Evolutionary conservation across 1,140 invertebrate species (phyloP), one percentile per base, ranked within the genome.

Genomic region (Drosophila sp.): DNA sequence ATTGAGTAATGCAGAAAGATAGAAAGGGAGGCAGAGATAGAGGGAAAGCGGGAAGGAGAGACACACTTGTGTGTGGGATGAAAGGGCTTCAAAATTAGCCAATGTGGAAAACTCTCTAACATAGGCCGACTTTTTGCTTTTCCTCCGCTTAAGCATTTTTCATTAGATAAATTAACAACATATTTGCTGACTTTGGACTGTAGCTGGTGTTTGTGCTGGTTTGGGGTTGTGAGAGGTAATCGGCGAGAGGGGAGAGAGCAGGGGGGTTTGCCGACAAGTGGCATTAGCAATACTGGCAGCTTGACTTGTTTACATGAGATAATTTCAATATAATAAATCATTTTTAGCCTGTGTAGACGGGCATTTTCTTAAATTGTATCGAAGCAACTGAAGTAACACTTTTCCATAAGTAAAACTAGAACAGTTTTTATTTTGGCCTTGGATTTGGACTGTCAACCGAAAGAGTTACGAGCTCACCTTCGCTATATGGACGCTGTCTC

Each of bases 271-370:
- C 51, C 48, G 81, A 89, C 86, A 90, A 87, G 81, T 80, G 79
- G 87, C 78, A 90, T 90, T 90, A 90, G 89, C 72, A 57, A 59
- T 76, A 71, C 71, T 82, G 82, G 67, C 89, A 90, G 81, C 72
- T 84, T 87, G 87, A 90, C 87, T 90, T 90, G 87, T 90, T 90
- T 90, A 90, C 87, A 90, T 66, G 79, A 90, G 87, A 90, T 90
- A 90, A 90, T 90, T 87, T 86, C 73, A 72, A 72, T 72, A 78
- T 90, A 90, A 90, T 90, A 90, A 90, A 90, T 90, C 87, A 90
- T 90, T 87, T 82, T 72, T 50, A 16, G 32, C 57, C 50, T 56
- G 32, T 58, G 40, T 48, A 57, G 43, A 18, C 53, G 41, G 61
- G 48, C 72, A 61, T 51, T 73, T 81, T 80, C 66, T 72, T 59